Percentiles rank a stretch among this genome's conserved stretches.
Conservation (phyloP, 2,888 invertebrate genomes). For the Chymomyza procnemis region DNA sequence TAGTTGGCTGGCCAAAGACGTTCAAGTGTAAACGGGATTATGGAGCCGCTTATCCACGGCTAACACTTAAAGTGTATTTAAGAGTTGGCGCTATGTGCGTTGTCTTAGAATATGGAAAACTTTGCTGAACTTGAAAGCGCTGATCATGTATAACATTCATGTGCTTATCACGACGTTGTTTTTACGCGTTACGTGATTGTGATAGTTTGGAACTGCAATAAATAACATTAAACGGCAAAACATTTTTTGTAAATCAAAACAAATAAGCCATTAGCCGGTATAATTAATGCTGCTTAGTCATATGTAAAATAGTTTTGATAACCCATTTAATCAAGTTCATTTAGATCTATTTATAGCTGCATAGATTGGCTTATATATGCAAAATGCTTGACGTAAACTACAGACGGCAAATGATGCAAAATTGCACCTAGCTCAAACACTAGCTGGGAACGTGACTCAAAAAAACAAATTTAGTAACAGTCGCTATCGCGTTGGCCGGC, state of each 20-base stretch:
- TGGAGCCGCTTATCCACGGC: background rate
- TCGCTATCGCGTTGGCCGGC: background rate
- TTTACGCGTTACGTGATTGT: slow-evolving; percentile 48
- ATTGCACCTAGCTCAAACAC: slow-evolving; percentile 12
- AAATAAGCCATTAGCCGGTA: background rate
- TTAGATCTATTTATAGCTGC: slow-evolving; percentile 14
- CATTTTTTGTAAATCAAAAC: background rate
- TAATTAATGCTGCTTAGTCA: background rate
- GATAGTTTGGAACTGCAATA: slow-evolving; percentile 4
- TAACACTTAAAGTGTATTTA: background rate
- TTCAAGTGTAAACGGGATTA: slow-evolving; percentile 37
- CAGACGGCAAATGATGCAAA: slow-evolving; percentile 3
- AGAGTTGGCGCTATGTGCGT: slow-evolving; percentile 1
- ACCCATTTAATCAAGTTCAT: slow-evolving; percentile 27
- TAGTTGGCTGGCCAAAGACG: slow-evolving; percentile 6
- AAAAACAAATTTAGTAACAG: slow-evolving; percentile 28
- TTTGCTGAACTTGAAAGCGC: slow-evolving; percentile 47
- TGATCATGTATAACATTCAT: slow-evolving; percentile 64
- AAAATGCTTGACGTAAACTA: slow-evolving; percentile 26
- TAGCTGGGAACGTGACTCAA: background rate
- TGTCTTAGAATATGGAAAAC: slow-evolving; percentile 18
- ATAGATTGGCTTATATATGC: background rate
- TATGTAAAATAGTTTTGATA: slow-evolving; percentile 22
- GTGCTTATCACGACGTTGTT: slow-evolving; percentile 55
- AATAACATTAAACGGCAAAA: background rate